Base-by-base conservation (phyloP, 1,140 invertebrate genomes). In the Drosophila kohkoa region DNA sequence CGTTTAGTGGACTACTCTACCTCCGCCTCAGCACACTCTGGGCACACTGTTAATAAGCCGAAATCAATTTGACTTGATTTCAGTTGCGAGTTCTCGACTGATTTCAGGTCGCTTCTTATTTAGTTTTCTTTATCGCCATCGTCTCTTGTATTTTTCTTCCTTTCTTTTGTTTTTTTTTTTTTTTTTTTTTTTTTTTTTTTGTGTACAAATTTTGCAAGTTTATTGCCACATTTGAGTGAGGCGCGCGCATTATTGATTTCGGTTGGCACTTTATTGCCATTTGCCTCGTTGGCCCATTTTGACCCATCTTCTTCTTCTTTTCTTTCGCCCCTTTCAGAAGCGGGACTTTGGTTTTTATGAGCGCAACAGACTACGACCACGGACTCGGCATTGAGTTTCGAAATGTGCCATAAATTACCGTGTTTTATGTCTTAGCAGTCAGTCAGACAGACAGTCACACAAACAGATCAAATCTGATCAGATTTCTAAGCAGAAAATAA, bases 391-490 rank as follows among this genome's bases (percentile, higher is more conserved):
- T 72, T 79, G 49, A 82, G 82, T 75, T 25, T 87, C 79, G 75
- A 87, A 86, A 86, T 86, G 82, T 87, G 82, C 79, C 83, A 86
- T 86, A 86, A 86, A 86, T 86, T 86, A 85, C 77, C 69, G 76
- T 87, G 79, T 81, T 86, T 86, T 88, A 82, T 86, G 82, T 73
- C 67, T 86, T 86, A 74, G 57, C 81, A 77, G 82, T 45, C 75
- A 75, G 41, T 60, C 55, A 65, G 59, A 25, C 30, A 32, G 35
- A 64, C 43, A 58, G 4, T 28, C 64, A 51, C 30, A 58, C 58
- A 51, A 43, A 41, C 52, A 41, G n/a, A 59, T 51, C 75, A 82
- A 76, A 82, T 82, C 80, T 67, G 78, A 82, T 82, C 80, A 71
- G 80, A 79, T 79, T 78, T 46, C 65, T 45, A 55, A 74, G 30